Evolutionary conservation across 2,888 invertebrate species (phyloP).

Genomic region (Hypolimnas misippus): DNA sequence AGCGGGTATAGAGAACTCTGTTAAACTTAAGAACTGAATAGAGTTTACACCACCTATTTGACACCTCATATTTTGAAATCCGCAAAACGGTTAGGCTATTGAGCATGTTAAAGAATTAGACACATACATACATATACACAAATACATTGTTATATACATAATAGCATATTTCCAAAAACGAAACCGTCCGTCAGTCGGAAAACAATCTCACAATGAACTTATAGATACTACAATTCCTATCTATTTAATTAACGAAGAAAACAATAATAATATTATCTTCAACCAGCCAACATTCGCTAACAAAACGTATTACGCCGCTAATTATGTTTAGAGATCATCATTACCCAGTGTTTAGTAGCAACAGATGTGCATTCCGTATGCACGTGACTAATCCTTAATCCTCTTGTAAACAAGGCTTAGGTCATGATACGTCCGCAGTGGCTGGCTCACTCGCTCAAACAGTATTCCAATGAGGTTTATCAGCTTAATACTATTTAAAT

Average conservation of each 20-base stretch:
- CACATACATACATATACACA: no score
- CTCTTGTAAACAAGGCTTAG: slow-evolving; percentile 38
- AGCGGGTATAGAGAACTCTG: no score
- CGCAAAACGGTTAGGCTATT: no score
- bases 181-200: no score
- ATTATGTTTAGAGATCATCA: slow-evolving; percentile 7
- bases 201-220: no score
- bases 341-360: slow-evolving; percentile 12
- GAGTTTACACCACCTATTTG: no score
- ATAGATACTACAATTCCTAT: no score
- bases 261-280: neutral
- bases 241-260: neutral
- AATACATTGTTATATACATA: no score
- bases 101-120: no score
- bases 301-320: neutral
- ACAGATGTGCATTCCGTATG: slow-evolving; percentile 30
- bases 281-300: neutral
- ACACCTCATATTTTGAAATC: no score
- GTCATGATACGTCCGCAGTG: slow-evolving; percentile 23
- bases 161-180: no score
- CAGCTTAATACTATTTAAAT: slow-evolving; percentile 18
- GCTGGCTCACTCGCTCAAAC: slow-evolving; percentile 19
- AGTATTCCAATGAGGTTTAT: slow-evolving; percentile 24
- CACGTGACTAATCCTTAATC: slow-evolving; percentile 36
- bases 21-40: no score